These are phyloP conservation scores for Zootermopsis nevadensis DNA, from an alignment of 2,888 invertebrate genomes.

Conservation along the genomic window DNA sequence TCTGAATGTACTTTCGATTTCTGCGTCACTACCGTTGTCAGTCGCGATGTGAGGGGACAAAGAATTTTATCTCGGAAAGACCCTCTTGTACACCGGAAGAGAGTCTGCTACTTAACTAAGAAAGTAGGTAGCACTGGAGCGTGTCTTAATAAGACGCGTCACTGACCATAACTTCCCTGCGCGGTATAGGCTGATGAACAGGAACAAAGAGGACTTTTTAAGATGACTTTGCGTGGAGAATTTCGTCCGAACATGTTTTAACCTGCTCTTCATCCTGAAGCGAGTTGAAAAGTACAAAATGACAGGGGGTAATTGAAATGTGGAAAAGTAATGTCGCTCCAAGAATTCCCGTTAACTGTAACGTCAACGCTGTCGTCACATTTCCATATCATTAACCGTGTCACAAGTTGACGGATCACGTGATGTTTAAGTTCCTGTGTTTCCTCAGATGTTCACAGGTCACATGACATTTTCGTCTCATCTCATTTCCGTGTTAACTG, in stretches of 20 bases:
- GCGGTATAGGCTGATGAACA: not conserved
- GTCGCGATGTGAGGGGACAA: not conserved
- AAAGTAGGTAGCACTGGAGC: conserved; percentile 1
- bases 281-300: not conserved
- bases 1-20: too few species aligned
- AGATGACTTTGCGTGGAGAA: not conserved
- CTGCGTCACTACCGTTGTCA: not conserved
- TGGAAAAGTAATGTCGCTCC: not conserved
- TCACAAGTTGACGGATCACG: conserved; percentile 8
- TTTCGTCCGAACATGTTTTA: not conserved
- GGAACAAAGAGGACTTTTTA: not conserved
- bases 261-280: not conserved
- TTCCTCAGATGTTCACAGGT: too few species aligned
- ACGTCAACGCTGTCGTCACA: not conserved
- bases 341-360: not conserved
- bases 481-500: too few species aligned
- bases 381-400: conserved; percentile 7
- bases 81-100: not conserved
- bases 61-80: not conserved
- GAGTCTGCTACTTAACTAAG: not conserved
- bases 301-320: not conserved
- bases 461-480: too few species aligned
- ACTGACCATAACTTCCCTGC: not conserved
- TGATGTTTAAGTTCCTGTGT: too few species aligned
- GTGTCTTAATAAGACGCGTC: not conserved